Conservation (phyloP, 2,888 invertebrate genomes). For the Phaonia tiefii region DNA sequence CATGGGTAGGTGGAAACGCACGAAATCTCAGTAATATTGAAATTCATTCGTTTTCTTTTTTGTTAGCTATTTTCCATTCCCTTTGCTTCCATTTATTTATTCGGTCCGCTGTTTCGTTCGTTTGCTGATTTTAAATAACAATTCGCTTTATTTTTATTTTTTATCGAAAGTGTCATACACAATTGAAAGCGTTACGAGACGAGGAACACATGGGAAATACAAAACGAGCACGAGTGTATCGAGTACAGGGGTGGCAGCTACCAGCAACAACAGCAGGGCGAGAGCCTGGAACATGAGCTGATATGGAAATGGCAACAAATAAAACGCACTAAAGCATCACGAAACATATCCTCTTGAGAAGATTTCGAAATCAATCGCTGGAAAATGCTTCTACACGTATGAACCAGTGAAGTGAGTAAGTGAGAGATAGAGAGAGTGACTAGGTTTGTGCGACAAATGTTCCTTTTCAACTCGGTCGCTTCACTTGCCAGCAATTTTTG, state of each 20-base stretch:
- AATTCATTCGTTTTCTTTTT: conserved; percentile 16
- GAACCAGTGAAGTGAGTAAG: conserved; percentile 19
- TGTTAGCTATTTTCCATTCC: conserved; percentile 32
- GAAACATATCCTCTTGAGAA: conserved; percentile 68
- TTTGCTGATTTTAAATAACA: conserved; percentile 42
- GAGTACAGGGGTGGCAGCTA: too few relatives aligned
- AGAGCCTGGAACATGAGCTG: neutral
- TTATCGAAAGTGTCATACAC: conserved; percentile 65
- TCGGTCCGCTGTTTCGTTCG: conserved; percentile 19
- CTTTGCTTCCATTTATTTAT: conserved; percentile 35
- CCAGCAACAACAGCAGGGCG: conserved; percentile 34
- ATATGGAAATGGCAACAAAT: conserved; percentile 37
- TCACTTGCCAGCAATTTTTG: neutral
- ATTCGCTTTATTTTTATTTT: conserved; percentile 39
- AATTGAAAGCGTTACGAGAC: conserved; percentile 64
- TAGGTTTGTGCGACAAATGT: neutral
- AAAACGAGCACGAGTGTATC: neutral
- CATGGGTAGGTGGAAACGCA: neutral
- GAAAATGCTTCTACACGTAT: conserved; percentile 60
- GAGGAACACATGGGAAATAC: conserved; percentile 45
- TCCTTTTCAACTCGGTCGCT: neutral
- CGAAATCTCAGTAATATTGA: conserved; percentile 28
- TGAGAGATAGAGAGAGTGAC: too few relatives aligned
- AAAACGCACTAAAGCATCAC: conserved; percentile 63
- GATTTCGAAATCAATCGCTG: conserved; percentile 69